Conservation (phyloP, 2,888 invertebrate genomes). For the Synergus umbraculus region DNA sequence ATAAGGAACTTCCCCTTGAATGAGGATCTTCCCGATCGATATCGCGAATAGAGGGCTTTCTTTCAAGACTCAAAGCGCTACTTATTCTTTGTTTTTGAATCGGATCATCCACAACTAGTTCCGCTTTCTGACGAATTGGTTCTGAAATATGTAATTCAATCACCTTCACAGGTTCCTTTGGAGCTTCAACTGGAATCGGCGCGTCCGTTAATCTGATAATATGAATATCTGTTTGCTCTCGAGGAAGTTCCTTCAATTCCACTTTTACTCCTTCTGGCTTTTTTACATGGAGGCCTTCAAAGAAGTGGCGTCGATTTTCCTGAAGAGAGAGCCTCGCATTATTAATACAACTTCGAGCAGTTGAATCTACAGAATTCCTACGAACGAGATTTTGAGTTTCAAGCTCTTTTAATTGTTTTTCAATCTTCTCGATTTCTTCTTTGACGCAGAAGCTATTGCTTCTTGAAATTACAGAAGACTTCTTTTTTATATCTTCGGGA, state of each 20-base stretch:
- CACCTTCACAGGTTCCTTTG: constrained; percentile 67
- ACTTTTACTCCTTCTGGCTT: constrained; percentile 54
- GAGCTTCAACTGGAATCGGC: constrained; percentile 57
- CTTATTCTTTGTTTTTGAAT: constrained; percentile 81
- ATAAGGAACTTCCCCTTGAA: constrained; percentile 15
- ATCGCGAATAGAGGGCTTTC: constrained; percentile 47
- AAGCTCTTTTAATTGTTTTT: constrained; percentile 69
- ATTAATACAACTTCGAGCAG: constrained; percentile 20
- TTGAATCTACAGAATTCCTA: constrained; percentile 46
- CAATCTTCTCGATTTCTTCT: constrained; percentile 73
- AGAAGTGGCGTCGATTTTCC: constrained; percentile 68
- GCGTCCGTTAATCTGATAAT: constrained; percentile 68
- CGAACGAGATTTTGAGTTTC: constrained; percentile 59
- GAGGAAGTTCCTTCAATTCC: constrained; percentile 68
- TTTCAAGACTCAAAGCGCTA: constrained; percentile 59
- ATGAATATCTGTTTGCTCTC: constrained; percentile 68
- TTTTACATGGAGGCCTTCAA: constrained; percentile 63
- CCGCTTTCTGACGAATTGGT: constrained; percentile 75
- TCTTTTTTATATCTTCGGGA: constrained; percentile 50
- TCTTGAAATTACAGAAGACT: constrained; percentile 59
- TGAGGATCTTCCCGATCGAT: not conserved
- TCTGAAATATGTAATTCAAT: constrained; percentile 80
- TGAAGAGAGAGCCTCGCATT: constrained; percentile 62
- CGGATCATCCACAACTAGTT: constrained; percentile 74
- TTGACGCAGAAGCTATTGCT: constrained; percentile 71